These are phyloP conservation scores for Pseudochromis fuscus DNA, from an alignment of 2,797 vertebrate genomes.

Conservation along the genomic window DNA sequence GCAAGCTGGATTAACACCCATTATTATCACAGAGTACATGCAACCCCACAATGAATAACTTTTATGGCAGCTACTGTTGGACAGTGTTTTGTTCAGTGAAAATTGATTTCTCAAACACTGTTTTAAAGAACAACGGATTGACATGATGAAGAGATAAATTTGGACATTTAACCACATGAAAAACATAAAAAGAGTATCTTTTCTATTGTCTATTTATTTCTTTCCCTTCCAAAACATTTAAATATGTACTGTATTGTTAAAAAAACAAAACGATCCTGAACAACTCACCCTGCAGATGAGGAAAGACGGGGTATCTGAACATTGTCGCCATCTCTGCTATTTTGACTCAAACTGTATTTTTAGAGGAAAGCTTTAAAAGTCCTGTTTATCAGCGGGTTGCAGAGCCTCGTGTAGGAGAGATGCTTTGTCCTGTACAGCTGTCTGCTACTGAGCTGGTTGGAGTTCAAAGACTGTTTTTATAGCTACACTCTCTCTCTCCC, in stretches of 20 bases:
- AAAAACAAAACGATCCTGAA: not conserved
- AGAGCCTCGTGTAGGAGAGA: conserved; percentile 36
- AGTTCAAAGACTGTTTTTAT: conserved; percentile 71
- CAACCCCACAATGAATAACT: not conserved
- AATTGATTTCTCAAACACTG: not conserved
- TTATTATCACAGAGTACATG: not conserved
- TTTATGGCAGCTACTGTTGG: not conserved
- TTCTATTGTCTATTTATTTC: no score
- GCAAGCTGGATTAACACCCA: not conserved
- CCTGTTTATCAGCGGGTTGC: conserved; percentile 30
- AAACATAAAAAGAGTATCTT: not conserved
- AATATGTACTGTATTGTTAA: rapidly evolving
- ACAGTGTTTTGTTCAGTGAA: not conserved
- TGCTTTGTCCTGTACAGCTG: conserved; percentile 60
- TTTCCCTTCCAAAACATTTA: no score
- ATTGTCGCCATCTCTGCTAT: conserved; percentile 79
- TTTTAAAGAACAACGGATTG: not conserved
- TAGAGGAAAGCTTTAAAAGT: conserved; percentile 32
- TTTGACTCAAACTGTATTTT: conserved; percentile 26
- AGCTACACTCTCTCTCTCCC: conserved; percentile 22
- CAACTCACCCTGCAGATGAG: conserved; percentile 85
- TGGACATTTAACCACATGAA: not conserved
- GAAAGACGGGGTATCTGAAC: conserved; percentile 83
- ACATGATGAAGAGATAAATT: not conserved
- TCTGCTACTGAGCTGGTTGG: conserved; percentile 66